Evolutionary conservation across 1,140 invertebrate species (phyloP).

Genomic region (Rhopalosiphum maidis): DNA sequence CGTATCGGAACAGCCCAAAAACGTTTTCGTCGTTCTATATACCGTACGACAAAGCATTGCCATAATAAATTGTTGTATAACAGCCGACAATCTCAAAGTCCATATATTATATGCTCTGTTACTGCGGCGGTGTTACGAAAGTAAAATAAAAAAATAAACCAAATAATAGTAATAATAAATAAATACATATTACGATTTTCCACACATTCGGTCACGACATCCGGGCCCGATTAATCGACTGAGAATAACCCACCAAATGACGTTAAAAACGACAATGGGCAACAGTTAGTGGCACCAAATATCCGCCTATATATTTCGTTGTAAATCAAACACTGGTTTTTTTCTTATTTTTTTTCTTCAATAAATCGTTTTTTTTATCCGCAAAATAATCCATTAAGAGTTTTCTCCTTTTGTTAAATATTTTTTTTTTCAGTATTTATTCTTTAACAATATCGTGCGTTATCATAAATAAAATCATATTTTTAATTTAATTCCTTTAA

Average conservation of each 20-base stretch:
- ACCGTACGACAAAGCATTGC: not conserved
- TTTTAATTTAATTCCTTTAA: not conserved
- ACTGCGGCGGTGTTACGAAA: not conserved
- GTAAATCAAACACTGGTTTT: conserved; percentile 28
- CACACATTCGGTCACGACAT: conserved; percentile 36
- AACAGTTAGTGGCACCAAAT: not conserved
- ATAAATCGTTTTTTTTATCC: not conserved
- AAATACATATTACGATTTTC: conserved; percentile 29
- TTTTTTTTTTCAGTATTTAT: not conserved
- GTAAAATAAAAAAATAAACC: not conserved
- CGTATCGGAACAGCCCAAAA: not conserved
- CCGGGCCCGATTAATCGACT: conserved; percentile 31
- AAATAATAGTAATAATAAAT: conserved; percentile 6
- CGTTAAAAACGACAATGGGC: conserved; percentile 11
- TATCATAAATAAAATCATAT: not conserved
- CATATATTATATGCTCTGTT: not conserved
- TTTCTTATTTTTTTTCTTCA: not conserved
- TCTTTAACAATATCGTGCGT: not conserved
- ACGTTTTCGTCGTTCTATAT: not conserved
- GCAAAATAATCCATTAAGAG: not conserved
- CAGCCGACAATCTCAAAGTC: not conserved
- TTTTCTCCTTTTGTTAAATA: not conserved
- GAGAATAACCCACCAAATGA: not conserved
- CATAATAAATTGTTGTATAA: not conserved
- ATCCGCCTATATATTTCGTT: not conserved